Percentiles rank a stretch among this genome's conserved stretches.
phyloP scores from a whole-genome alignment of 2,797 vertebrate species.

The Enteromius afrohamiltoni region DNA sequence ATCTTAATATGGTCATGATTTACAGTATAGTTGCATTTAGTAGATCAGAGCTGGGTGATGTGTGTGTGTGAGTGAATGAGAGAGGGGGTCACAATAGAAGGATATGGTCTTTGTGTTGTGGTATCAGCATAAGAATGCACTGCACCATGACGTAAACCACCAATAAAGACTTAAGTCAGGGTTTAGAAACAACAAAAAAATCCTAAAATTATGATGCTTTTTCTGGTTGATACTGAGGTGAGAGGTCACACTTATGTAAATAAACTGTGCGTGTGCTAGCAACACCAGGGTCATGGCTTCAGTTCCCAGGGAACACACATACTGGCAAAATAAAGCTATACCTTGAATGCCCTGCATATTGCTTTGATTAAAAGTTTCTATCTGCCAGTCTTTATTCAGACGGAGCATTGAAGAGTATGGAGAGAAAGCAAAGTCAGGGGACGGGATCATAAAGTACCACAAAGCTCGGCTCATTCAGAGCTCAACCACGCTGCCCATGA shows the following conservation, averaged over 20 bases:
- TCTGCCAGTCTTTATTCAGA: not conserved
- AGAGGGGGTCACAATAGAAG: slow-evolving; percentile 69
- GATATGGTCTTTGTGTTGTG: slow-evolving; percentile 77
- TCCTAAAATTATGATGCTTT: slow-evolving; percentile 1
- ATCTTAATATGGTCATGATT: not conserved
- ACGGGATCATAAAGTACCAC: not conserved
- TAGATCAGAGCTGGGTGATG: slow-evolving; percentile 66
- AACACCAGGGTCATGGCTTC: slow-evolving; percentile 25
- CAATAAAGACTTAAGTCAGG: not conserved
- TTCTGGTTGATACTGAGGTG: slow-evolving; percentile 22
- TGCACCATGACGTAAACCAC: slow-evolving; percentile 30
- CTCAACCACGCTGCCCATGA: not conserved
- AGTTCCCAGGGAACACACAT: not conserved
- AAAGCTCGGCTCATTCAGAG: not conserved
- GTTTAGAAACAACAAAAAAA: slow-evolving; percentile 49
- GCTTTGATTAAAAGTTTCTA: not conserved
- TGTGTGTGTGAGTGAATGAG: not conserved
- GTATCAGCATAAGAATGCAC: slow-evolving; percentile 55
- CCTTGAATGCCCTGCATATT: not conserved
- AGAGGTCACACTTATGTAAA: slow-evolving; percentile 27
- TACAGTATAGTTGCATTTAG: slow-evolving; percentile 7
- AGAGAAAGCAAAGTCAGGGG: not conserved
- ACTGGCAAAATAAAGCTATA: slow-evolving; percentile 4
- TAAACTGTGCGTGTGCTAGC: slow-evolving; percentile 21
- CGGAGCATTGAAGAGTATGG: not conserved